Evolutionary conservation across 2,888 invertebrate genomes (phyloP).

Genomic region (Drosophila sordidula): DNA sequence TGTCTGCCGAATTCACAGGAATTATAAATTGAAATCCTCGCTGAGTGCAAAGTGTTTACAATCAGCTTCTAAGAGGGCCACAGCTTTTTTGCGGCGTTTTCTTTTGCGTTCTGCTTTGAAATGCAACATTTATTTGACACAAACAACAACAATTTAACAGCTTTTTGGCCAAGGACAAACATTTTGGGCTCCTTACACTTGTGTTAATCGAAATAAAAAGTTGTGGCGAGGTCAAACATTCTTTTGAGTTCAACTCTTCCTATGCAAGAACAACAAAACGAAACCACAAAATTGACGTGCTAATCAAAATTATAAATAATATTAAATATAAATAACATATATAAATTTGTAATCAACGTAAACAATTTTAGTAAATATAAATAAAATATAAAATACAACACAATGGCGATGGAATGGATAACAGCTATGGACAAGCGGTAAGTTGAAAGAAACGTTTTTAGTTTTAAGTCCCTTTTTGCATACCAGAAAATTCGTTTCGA

Average conservation of each 20-base stretch:
- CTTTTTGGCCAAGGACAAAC: conserved; percentile 34
- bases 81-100: conserved; percentile 54
- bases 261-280: conserved; percentile 2
- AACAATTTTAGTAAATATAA: conserved; percentile 3
- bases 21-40: conserved; percentile 47
- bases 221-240: conserved; percentile 38
- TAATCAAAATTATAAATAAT: conserved; percentile 1
- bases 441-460: conserved; percentile 40
- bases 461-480: background rate
- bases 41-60: conserved; percentile 48
- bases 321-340: background rate
- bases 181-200: conserved; percentile 37
- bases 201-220: conserved; percentile 35
- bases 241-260: conserved; percentile 15
- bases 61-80: conserved; percentile 39
- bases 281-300: conserved; percentile 4
- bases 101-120: conserved; percentile 33
- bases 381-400: conserved; percentile 23
- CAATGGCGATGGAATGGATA: conserved; percentile 87
- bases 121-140: conserved; percentile 51
- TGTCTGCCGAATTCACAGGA: conserved; percentile 33
- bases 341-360: conserved; percentile 1
- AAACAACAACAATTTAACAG: conserved; percentile 29
- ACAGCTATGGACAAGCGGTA: conserved; percentile 87
- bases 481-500: too few relatives aligned